Evolutionary conservation across 92 coral and sea anemone species (phyloP).

Genomic region (Blastomussa wellsi): DNA sequence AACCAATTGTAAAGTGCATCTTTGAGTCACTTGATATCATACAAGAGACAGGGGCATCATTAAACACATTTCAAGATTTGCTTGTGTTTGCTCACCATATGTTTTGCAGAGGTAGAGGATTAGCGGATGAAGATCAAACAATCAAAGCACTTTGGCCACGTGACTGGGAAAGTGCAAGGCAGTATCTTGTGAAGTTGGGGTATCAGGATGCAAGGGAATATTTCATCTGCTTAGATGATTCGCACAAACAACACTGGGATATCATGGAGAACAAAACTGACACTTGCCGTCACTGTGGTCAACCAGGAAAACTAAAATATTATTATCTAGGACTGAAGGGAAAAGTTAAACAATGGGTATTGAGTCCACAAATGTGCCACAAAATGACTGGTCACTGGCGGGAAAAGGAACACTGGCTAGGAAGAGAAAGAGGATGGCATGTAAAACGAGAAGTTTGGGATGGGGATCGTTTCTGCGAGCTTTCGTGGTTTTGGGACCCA

Average conservation of each 20-base stretch:
- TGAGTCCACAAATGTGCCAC: too few relatives aligned
- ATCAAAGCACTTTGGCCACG: conserved; percentile 59
- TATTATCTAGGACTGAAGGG: conserved; percentile 66
- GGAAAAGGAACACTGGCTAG: too few relatives aligned
- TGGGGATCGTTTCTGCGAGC: conserved; percentile 66
- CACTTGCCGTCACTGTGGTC: conserved; percentile 56
- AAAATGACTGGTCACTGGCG: too few relatives aligned
- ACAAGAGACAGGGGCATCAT: too few relatives aligned
- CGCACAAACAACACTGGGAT: conserved; percentile 70
- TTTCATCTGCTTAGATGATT: conserved; percentile 60
- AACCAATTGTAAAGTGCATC: conserved; percentile 47
- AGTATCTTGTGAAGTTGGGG: conserved; percentile 51
- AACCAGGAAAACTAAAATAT: conserved; percentile 61
- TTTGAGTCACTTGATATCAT: too few relatives aligned
- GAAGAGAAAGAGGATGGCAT: conserved; percentile 44
- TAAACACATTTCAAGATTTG: too few relatives aligned
- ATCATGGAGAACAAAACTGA: conserved; percentile 51
- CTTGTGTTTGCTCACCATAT: conserved; percentile 66
- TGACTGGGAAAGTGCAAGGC: conserved; percentile 56
- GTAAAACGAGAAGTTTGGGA: conserved; percentile 65
- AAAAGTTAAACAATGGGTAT: too few relatives aligned
- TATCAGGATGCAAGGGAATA: too few relatives aligned
- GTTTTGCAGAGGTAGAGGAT: conserved; percentile 65
- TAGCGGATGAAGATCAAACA: conserved; percentile 53
- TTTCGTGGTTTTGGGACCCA: conserved; percentile 82